These are phyloP conservation scores for Crocidura indochinensis DNA, from an alignment of 2,797 vertebrate genomes.

Conservation along the genomic window DNA sequence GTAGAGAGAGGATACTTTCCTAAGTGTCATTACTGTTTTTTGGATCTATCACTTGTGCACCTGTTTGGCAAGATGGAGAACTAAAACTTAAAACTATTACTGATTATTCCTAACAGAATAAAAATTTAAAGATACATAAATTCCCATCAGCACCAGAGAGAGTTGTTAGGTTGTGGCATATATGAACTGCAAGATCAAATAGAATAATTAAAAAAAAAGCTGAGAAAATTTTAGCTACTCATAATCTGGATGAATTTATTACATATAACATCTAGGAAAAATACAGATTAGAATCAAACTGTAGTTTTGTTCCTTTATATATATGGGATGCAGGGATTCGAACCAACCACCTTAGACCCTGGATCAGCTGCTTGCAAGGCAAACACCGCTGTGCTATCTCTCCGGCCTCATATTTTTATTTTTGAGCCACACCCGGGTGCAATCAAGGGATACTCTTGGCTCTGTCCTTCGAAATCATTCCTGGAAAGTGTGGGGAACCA, in stretches of 20 bases:
- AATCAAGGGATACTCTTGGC: too few species aligned
- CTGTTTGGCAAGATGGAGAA: not conserved
- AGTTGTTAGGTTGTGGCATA: not conserved
- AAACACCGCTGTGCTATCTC: too few species aligned
- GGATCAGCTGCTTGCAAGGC: too few species aligned
- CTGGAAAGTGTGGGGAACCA: too few species aligned
- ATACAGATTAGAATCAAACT: not conserved
- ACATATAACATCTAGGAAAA: not conserved
- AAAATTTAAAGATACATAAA: constrained; percentile 1
- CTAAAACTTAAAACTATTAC: not conserved
- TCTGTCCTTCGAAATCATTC: too few species aligned
- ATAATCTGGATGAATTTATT: constrained; percentile 25
- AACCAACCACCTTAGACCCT: too few species aligned
- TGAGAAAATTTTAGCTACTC: not conserved
- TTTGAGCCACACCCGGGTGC: too few species aligned
- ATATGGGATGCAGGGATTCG: too few species aligned
- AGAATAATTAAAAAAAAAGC: not conserved
- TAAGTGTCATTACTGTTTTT: not conserved
- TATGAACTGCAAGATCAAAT: not conserved
- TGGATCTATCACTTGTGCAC: not conserved
- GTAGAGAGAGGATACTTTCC: not conserved
- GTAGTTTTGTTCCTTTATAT: too few species aligned
- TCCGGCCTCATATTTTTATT: too few species aligned
- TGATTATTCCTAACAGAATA: not conserved
- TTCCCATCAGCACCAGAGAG: not conserved